A percentile compares a stretch with the other conserved stretches of the same genome.
phyloP scores from a whole-genome alignment of 2,113 vertebrate species.

The Mirza zaza region DNA sequence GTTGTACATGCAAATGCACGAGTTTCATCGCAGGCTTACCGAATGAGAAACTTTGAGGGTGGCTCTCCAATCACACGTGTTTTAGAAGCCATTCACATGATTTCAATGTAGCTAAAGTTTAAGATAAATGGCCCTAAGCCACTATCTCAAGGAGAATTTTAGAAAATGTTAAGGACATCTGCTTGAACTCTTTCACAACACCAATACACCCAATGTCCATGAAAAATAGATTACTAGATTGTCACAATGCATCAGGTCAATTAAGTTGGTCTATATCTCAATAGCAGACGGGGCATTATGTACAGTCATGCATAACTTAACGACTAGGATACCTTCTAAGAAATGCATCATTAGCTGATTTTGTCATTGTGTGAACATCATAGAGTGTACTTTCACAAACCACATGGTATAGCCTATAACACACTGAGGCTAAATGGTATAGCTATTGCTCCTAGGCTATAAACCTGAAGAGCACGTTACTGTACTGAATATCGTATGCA shows the following conservation, averaged over 20 bases:
- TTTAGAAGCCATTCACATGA: not conserved
- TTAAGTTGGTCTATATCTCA: not conserved
- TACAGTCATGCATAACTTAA: not conserved
- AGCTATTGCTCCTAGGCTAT: not conserved
- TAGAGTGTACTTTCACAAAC: not conserved
- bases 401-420: not conserved
- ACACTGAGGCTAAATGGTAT: not conserved
- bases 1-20: not conserved
- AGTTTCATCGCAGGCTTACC: not conserved
- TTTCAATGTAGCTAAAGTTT: not conserved
- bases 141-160: not conserved
- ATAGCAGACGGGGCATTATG: not conserved
- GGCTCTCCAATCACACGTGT: not conserved
- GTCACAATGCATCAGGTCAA: not conserved
- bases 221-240: not conserved
- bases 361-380: not conserved
- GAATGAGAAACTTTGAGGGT: not conserved
- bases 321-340: not conserved
- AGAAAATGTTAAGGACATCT: not conserved
- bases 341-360: not conserved
- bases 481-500: not conserved
- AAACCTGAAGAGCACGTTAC: not conserved
- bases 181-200: not conserved
- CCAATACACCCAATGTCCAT: not conserved
- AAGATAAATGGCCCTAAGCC: not conserved